These are phyloP conservation scores for Bombus waltoni DNA, from an alignment of 1,140 invertebrate genomes.

Conservation along the genomic window DNA sequence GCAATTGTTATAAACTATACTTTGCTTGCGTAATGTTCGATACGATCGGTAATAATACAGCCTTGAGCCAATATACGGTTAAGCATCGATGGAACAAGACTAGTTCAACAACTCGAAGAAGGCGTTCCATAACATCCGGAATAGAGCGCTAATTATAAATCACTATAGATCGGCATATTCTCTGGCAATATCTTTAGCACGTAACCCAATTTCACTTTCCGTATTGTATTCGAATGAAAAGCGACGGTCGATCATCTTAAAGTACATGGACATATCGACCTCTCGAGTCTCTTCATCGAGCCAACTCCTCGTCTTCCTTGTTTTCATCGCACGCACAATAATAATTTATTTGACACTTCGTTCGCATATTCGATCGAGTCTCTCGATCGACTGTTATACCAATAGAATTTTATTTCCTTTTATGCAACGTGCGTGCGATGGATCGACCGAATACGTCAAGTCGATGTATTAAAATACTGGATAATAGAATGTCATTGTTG, in stretches of 20 bases:
- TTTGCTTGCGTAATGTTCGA: neutral
- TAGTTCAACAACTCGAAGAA: neutral
- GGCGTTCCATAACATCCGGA: neutral
- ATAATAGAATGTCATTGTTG: neutral
- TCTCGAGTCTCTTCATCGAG: neutral
- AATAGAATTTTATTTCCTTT: neutral
- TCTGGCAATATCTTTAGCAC: neutral
- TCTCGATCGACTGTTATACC: neutral
- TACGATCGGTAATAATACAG: neutral
- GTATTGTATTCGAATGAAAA: conserved; percentile 19
- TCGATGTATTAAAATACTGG: neutral
- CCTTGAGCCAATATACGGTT: neutral
- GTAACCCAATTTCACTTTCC: neutral
- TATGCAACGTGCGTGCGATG: no score
- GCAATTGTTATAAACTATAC: neutral
- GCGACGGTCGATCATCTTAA: neutral
- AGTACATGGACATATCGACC: neutral
- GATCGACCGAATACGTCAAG: no score
- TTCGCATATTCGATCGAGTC: neutral
- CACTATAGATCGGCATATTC: no score
- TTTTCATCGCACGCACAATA: neutral
- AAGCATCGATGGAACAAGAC: neutral
- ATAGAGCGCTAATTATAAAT: conserved; percentile 15
- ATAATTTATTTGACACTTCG: neutral
- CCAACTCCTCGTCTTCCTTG: neutral